phyloP scores from a whole-genome alignment of 1,140 invertebrate species.

The Idris sp. region DNA sequence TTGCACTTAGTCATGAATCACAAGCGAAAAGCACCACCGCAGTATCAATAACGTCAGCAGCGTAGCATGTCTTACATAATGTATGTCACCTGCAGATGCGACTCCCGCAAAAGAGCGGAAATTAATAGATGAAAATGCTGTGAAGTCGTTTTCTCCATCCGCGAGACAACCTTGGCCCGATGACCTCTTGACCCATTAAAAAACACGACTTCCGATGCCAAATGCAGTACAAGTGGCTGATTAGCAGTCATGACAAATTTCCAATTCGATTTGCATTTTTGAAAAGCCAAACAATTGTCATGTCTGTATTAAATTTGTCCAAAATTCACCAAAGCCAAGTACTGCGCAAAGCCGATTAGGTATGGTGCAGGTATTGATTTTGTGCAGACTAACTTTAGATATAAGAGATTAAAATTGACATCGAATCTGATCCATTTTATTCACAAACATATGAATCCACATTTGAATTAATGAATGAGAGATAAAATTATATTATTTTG shows the following conservation, averaged over 20 bases:
- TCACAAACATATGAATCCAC: no score
- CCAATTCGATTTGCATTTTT: no score
- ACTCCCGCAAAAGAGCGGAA: constrained; percentile 35
- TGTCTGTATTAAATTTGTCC: no score
- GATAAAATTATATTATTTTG: no score
- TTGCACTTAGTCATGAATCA: constrained; percentile 11
- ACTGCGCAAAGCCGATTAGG: constrained; percentile 9
- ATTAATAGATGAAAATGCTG: constrained; percentile 35
- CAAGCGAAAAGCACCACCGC: constrained; percentile 4
- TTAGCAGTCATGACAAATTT: no score
- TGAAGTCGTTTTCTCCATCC: constrained; percentile 13
- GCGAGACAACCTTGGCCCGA: constrained; percentile 25
- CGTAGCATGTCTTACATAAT: constrained; percentile 24
- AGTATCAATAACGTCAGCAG: constrained; percentile 18
- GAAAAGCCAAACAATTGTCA: no score
- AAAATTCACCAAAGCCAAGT: constrained; percentile 20
- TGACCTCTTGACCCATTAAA: constrained; percentile 44
- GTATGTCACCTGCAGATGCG: constrained; percentile 33
- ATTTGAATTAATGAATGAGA: no score
- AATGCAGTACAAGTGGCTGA: no score
- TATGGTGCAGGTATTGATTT: constrained; percentile 3
- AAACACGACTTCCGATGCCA: constrained; percentile 20
- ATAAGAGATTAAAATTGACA: no score
- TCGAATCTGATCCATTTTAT: no score
- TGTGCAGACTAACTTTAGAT: not conserved